Percentiles rank a stretch among this genome's conserved stretches.
These are phyloP conservation scores for Petromus typicus DNA, from an alignment of 2,113 vertebrate genomes.

Conservation along the genomic window DNA sequence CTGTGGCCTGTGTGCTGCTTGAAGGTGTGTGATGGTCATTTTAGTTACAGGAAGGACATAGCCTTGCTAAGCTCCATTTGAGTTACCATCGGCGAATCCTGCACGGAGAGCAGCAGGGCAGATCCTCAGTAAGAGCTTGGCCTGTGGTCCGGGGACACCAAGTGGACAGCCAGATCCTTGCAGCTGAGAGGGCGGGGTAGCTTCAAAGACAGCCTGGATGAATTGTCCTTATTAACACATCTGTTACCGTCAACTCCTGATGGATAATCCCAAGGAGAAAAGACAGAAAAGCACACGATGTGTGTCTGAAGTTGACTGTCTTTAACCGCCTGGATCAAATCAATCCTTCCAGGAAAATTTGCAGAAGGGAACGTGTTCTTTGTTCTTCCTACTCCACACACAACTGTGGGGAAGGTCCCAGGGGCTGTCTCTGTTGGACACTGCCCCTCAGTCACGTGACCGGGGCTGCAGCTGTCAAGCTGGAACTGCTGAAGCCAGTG, in stretches of 20 bases:
- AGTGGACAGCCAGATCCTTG: not conserved
- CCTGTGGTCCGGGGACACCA: not conserved
- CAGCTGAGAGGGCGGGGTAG: too few species aligned
- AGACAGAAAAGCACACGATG: not conserved
- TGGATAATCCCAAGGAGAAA: not conserved
- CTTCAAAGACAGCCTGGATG: not conserved
- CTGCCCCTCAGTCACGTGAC: not conserved
- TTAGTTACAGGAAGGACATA: not conserved
- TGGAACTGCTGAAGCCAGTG: not conserved
- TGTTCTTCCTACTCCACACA: not conserved
- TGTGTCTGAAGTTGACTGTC: not conserved
- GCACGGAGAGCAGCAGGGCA: rapidly evolving
- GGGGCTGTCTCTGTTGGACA: not conserved
- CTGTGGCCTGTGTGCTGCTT: not conserved
- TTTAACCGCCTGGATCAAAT: not conserved
- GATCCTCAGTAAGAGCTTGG: not conserved
- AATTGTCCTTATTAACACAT: not conserved
- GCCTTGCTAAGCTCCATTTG: not conserved
- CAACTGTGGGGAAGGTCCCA: not conserved
- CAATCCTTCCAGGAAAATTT: not conserved
- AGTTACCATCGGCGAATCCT: not conserved
- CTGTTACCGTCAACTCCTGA: not conserved
- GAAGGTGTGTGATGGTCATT: not conserved
- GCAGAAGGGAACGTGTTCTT: not conserved
- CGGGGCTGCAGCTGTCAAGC: not conserved